Conservation (phyloP, 2,888 invertebrate species). For the Phania funesta region DNA sequence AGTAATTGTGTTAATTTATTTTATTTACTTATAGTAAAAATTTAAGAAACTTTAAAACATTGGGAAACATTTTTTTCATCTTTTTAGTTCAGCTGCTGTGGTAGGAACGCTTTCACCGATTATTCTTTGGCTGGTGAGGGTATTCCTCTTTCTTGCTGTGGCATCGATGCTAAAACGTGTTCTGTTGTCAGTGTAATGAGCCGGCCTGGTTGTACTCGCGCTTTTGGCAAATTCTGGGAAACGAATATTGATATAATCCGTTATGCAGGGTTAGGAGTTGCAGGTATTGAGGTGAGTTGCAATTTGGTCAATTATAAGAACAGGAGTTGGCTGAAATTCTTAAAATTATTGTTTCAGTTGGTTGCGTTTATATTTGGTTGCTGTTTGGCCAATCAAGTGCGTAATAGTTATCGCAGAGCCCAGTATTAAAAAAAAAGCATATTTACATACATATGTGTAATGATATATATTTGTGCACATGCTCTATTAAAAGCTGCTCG, state of each 20-base stretch:
- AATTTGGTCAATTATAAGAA: not conserved
- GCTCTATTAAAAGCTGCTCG: no score
- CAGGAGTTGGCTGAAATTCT: not conserved
- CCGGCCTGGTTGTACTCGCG: slow-evolving; percentile 72
- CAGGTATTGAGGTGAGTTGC: slow-evolving; percentile 84
- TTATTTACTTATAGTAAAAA: no score
- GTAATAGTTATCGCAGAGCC: slow-evolving; percentile 88
- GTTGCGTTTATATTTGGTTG: slow-evolving; percentile 91
- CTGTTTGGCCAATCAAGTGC: slow-evolving; percentile 92
- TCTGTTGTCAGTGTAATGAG: slow-evolving; percentile 63
- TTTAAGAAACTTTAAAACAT: no score
- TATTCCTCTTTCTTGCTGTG: slow-evolving; percentile 76
- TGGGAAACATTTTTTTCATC: not conserved
- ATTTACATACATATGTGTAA: not conserved
- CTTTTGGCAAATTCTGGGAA: slow-evolving; percentile 79
- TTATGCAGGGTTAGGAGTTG: slow-evolving; percentile 86
- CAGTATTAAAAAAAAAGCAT: slow-evolving; percentile 80
- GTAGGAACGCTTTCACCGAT: slow-evolving; percentile 71
- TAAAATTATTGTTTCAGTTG: slow-evolving; percentile 81
- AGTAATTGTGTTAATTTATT: no score
- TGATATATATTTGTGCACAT: not conserved
- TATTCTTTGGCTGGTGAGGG: slow-evolving; percentile 67
- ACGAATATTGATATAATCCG: slow-evolving; percentile 82
- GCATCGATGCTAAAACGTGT: slow-evolving; percentile 72
- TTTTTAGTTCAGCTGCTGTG: slow-evolving; percentile 76